Conservation (phyloP, 2,888 invertebrate genomes). For the Diarsia brunnea region DNA sequence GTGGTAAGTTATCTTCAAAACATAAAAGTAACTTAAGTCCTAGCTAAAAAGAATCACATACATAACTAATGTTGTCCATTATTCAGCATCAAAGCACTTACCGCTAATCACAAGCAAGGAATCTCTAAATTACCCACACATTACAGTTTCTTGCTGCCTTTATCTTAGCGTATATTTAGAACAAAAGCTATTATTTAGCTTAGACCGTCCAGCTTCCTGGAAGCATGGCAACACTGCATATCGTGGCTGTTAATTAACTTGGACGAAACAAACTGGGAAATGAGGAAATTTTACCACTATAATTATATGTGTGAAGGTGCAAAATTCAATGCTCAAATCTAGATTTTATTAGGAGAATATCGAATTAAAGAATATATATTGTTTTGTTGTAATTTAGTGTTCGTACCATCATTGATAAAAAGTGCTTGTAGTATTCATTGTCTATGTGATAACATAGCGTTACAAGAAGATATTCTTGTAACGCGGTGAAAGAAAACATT, state of each 20-base stretch:
- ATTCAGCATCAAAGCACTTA: slow-evolving; percentile 21
- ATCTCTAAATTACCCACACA: slow-evolving; percentile 36
- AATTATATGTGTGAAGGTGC: not conserved
- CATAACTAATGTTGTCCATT: not conserved
- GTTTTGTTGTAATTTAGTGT: not conserved
- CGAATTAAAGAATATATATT: not conserved
- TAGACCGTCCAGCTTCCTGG: slow-evolving; percentile 25
- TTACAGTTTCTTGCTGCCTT: slow-evolving; percentile 29
- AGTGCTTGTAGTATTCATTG: not conserved
- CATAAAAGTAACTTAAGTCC: not conserved
- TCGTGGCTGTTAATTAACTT: slow-evolving; percentile 53
- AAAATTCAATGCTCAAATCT: not conserved
- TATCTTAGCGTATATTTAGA: slow-evolving; percentile 42
- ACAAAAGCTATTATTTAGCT: slow-evolving; percentile 53
- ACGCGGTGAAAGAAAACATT: not conserved
- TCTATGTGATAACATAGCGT: too few species aligned
- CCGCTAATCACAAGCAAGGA: slow-evolving; percentile 25
- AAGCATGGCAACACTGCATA: slow-evolving; percentile 45
- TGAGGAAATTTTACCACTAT: not conserved
- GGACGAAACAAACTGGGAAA: slow-evolving; percentile 20
- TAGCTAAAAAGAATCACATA: not conserved
- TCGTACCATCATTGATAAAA: not conserved
- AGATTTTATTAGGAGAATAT: not conserved
- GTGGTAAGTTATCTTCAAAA: not conserved
- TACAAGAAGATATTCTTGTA: too few species aligned